Percentiles rank a stretch among this genome's conserved stretches.
Evolutionary conservation across 92 coral and sea anemone genomes (phyloP).

Genomic region (Phenganax marumi): DNA sequence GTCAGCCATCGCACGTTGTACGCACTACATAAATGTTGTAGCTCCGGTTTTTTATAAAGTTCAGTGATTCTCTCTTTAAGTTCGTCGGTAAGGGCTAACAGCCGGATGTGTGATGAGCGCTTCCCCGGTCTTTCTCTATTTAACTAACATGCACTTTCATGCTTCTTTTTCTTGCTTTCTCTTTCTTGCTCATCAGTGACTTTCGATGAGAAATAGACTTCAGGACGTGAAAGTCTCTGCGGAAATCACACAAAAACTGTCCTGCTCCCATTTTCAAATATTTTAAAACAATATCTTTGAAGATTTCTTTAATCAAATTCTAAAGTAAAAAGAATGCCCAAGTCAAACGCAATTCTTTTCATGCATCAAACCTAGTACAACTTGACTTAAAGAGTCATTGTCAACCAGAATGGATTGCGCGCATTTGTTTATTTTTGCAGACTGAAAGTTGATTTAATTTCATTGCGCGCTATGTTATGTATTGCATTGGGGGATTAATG

Average conservation of each 20-base stretch:
- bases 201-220: constrained; percentile 1
- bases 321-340: too few species aligned
- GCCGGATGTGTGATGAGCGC: background rate
- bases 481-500: too few species aligned
- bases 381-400: too few species aligned
- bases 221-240: background rate
- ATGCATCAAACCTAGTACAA: too few species aligned
- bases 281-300: too few species aligned
- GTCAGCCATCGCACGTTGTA: background rate
- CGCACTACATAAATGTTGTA: background rate
- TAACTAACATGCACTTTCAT: background rate
- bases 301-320: too few species aligned
- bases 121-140: background rate
- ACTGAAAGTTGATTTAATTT: too few species aligned
- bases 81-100: background rate
- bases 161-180: background rate
- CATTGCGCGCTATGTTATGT: too few species aligned
- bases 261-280: constrained; percentile 13
- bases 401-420: too few species aligned
- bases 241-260: constrained; percentile 6
- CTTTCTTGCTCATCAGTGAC: background rate
- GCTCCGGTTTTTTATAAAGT: background rate
- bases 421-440: too few species aligned
- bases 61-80: background rate
- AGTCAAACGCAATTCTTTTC: too few species aligned